Evolutionary conservation across 2,797 vertebrate species (phyloP).

Genomic region (Sciurus vulgaris): DNA sequence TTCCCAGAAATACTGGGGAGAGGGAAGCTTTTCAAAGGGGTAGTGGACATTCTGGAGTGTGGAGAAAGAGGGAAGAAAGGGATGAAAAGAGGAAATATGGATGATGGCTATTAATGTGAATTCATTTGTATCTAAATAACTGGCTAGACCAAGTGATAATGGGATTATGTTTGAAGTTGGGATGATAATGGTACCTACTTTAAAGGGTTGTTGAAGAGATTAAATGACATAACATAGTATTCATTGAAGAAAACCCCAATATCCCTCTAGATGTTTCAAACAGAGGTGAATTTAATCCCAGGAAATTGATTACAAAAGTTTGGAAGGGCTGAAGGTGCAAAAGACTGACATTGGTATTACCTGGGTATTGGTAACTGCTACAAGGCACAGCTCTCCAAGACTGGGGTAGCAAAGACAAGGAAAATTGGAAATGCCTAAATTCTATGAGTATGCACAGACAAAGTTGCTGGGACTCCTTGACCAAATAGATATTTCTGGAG

Average conservation of each 20-base stretch:
- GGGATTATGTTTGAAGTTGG: background rate
- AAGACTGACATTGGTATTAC: background rate
- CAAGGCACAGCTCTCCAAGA: background rate
- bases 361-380: background rate
- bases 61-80: background rate
- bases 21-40: background rate
- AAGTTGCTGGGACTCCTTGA: background rate
- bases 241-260: background rate
- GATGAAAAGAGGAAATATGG: background rate
- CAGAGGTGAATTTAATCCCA: background rate
- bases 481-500: background rate
- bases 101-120: background rate
- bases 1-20: background rate
- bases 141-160: background rate
- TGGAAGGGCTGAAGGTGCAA: background rate
- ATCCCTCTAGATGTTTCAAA: background rate
- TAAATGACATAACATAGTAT: background rate
- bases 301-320: background rate
- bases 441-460: background rate
- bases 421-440: background rate
- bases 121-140: background rate
- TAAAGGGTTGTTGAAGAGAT: background rate
- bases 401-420: slow-evolving; percentile 2
- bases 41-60: background rate
- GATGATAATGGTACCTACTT: background rate